Base-by-base conservation (phyloP, 2,888 invertebrate genomes). In the Belgica antarctica region DNA sequence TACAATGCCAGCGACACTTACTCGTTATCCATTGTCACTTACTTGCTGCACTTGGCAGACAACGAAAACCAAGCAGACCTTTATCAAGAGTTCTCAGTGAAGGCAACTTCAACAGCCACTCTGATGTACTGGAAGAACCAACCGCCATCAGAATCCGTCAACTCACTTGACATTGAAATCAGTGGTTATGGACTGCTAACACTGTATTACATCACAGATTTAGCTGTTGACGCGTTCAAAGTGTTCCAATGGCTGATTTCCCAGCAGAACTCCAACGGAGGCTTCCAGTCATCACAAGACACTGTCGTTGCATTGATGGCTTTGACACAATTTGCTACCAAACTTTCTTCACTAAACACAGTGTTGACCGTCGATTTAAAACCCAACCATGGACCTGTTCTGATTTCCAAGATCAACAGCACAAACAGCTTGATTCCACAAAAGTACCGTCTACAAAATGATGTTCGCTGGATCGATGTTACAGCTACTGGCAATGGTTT, bases 251-350 rank as follows among this genome's bases (percentile, higher is more conserved):
- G 65, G 65, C 47, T 65, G 2, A 22, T 62, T 8, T 28, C 62
- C 2, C 86, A 87, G 74, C 78, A 86, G 41, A 82, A 83, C 62
- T 76, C 83, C 0, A 77, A 82, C 1, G 89, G 89, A 4, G 88
- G 88, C 1, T 89, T 89, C 74, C 77, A 83, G 0, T 85, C 89
- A 1, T 89, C 89, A 0, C 89, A 86, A 85, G 86, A 86, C 73
- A 85, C 86, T 0, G 77, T 85, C 27, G 81, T 86, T 65, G 86
- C 83, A 1, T 76, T 86, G 7, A 84, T 85, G 77, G 86, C 84
- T 0, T 73, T 86, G 3, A 77, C 34, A 5, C 27, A 17, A 4
- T 52, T 59, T 34, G 52, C 68, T 15, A 10, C 27, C 19, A 28
- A 27, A 28, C 17, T 57, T 22, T 31, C 22, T 5, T 2, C 22